Evolutionary conservation across 2,797 vertebrate species (phyloP).

Genomic region (Enteromius mattozi): DNA sequence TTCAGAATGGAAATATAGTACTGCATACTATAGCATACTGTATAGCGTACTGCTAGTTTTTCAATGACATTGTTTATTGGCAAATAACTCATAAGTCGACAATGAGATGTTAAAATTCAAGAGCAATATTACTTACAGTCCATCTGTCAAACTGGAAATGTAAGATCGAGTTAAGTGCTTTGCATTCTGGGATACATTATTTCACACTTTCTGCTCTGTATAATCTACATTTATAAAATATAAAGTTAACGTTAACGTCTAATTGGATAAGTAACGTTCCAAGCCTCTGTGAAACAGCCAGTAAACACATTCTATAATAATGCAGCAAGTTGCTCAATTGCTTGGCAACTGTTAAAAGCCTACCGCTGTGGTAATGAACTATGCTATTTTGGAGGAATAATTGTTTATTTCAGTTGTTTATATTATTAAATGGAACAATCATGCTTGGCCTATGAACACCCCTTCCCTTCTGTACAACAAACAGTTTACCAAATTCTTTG

Average conservation of each 20-base stretch:
- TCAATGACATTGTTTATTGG: not conserved
- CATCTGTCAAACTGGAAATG: not conserved
- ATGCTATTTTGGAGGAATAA: not conserved
- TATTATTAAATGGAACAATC: not conserved
- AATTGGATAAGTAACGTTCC: not conserved
- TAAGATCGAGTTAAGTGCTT: not conserved
- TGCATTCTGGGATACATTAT: not conserved
- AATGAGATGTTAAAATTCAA: not conserved
- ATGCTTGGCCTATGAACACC: not conserved
- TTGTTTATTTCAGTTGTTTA: not conserved
- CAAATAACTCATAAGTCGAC: not conserved
- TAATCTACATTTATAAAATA: not conserved
- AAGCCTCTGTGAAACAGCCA: not conserved
- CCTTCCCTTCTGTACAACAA: not conserved
- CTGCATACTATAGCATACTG: not conserved
- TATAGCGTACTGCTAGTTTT: not conserved
- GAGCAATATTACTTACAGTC: too few relatives aligned
- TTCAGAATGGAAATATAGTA: not conserved
- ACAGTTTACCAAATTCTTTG: not conserved
- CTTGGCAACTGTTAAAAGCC: constrained; percentile 1
- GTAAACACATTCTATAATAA: not conserved
- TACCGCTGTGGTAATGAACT: not conserved
- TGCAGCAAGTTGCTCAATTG: not conserved
- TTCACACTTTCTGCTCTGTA: not conserved
- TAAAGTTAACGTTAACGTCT: not conserved